Conservation (phyloP, 2,888 invertebrate genomes). For the Diloba caeruleocephala region DNA sequence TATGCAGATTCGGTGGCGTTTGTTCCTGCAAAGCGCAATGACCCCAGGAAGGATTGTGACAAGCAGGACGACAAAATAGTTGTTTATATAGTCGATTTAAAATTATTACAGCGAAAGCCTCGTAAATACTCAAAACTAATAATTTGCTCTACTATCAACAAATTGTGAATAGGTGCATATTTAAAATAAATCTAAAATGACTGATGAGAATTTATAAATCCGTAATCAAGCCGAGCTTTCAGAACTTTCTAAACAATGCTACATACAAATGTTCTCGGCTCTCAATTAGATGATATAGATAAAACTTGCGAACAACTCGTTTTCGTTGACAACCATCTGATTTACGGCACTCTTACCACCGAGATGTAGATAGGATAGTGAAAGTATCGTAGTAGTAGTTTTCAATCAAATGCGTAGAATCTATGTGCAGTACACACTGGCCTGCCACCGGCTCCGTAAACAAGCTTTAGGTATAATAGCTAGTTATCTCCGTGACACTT, state of each 20-base stretch:
- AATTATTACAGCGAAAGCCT: neutral
- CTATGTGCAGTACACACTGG: neutral
- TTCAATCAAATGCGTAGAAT: conserved; percentile 4
- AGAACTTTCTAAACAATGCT: conserved; percentile 40
- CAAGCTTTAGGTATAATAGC: neutral
- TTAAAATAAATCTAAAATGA: conserved; percentile 2
- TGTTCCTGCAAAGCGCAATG: conserved; percentile 33
- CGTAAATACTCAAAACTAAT: no score
- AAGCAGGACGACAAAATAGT: neutral
- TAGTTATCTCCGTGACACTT: no score
- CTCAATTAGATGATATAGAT: conserved; percentile 8
- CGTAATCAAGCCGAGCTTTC: conserved; percentile 9
- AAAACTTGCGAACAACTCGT: conserved; percentile 9
- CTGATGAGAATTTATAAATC: conserved; percentile 4
- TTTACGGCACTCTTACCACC: conserved; percentile 12
- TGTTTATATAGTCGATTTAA: neutral
- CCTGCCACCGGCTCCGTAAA: conserved; percentile 22
- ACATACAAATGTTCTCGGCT: neutral
- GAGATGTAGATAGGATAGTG: conserved; percentile 22
- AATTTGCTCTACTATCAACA: no score
- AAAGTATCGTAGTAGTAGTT: conserved; percentile 31
- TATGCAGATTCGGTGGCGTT: conserved; percentile 52
- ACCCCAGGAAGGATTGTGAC: conserved; percentile 16
- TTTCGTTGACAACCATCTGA: conserved; percentile 8
- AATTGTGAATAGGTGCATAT: no score